Conservation (phyloP, 2,113 vertebrate species). For the Meles meles region DNA sequence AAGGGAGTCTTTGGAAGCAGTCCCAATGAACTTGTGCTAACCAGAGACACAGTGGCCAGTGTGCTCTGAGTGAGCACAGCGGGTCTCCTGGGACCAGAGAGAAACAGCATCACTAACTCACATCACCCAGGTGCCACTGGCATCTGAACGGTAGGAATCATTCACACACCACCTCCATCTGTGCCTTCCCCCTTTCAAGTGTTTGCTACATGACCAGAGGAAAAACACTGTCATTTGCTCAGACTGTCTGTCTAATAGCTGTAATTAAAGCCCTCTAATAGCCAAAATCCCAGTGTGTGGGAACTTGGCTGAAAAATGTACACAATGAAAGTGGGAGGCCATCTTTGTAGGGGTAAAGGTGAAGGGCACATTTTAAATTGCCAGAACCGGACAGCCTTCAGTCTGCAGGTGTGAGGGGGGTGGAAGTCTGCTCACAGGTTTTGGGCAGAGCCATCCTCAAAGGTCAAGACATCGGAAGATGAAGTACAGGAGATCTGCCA, state of each 20-base stretch:
- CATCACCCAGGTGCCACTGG: background rate
- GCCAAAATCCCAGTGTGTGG: conserved; percentile 48
- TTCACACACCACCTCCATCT: background rate
- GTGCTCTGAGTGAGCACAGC: background rate
- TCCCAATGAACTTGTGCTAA: background rate
- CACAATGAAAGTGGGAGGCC: background rate
- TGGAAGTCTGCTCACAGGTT: background rate
- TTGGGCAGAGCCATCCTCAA: background rate
- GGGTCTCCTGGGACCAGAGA: background rate
- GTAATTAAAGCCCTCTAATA: conserved; percentile 58
- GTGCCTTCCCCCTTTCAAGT: background rate
- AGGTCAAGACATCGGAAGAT: background rate
- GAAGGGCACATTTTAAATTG: background rate
- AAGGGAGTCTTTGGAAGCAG: background rate
- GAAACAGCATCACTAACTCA: background rate
- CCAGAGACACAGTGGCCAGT: background rate
- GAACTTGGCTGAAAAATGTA: background rate
- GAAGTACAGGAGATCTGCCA: background rate
- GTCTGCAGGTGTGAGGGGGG: background rate
- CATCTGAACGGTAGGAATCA: background rate
- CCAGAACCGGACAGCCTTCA: background rate
- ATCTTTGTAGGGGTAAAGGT: background rate
- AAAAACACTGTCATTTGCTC: background rate
- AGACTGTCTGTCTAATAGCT: conserved; percentile 6
- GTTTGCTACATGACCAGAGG: conserved; percentile 30